A percentile compares a stretch with the other conserved stretches of the same genome.
Evolutionary conservation across 1,140 invertebrate species (phyloP).

Genomic region (Copidosoma floridanum): DNA sequence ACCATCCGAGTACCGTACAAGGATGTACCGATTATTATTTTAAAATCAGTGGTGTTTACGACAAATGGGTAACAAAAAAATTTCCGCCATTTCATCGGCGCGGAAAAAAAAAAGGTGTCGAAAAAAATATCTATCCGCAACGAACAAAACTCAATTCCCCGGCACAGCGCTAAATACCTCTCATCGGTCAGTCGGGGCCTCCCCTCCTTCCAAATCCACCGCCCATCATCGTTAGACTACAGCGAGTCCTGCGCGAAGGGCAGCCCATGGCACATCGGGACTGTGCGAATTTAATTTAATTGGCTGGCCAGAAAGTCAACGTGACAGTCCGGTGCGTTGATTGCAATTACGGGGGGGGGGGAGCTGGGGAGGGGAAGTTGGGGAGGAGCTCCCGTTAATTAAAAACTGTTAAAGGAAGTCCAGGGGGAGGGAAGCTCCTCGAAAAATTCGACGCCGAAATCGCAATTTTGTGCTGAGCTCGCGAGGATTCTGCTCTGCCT

Average conservation of each 20-base stretch:
- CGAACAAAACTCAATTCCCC: too few relatives aligned
- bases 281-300: constrained; percentile 42
- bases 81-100: too few relatives aligned
- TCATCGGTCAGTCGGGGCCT: neutral
- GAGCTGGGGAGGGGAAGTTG: neutral
- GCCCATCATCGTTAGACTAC: constrained; percentile 23
- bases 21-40: too few relatives aligned
- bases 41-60: too few relatives aligned
- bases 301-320: constrained; percentile 31
- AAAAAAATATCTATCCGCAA: too few relatives aligned
- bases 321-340: constrained; percentile 24
- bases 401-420: constrained; percentile 28
- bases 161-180: too few relatives aligned
- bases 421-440: neutral
- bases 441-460: neutral
- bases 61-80: too few relatives aligned
- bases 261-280: constrained; percentile 6
- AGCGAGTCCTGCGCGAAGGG: neutral
- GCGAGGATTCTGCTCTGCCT: neutral
- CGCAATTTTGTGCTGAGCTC: neutral
- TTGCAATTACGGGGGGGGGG: constrained; percentile 17
- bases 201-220: constrained; percentile 11
- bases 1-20: too few relatives aligned
- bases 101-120: too few relatives aligned
- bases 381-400: constrained; percentile 21